Evolutionary conservation across 2,797 vertebrate genomes (phyloP), one percentile per base, ranked within the genome.

Genomic region (Sciaenops ocellatus): DNA sequence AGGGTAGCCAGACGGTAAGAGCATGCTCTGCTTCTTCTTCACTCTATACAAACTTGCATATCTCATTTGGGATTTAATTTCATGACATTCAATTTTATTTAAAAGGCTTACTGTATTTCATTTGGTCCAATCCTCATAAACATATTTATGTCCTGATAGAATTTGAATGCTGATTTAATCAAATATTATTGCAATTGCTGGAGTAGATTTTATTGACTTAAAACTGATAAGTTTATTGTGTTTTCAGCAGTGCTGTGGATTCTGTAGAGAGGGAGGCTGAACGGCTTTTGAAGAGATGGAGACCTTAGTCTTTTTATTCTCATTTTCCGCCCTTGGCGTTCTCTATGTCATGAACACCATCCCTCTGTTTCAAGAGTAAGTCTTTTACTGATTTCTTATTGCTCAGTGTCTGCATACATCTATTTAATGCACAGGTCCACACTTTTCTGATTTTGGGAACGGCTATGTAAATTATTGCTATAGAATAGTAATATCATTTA

Each of bases 351-450:
- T 97, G 93, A 97, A 95, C 85, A 85, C 83, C 10, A 72, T 86
- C 10, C 91, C 96, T 0, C 82, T 85, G 64, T 78, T 97, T 81
- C 96, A 97, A 81, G 95, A 97, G 97, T 98, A 94, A 97, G 97
- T 97, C 54, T 28, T 84, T 51, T 42, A 65, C 6, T 85, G 1
- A 63, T 79, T 78, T 76, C 1, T 46, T 64, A 66, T 78, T 15
- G 0, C 8, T 57, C 9, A 5, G 5, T 73, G 26, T 44, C 18
- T 11, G 20, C 12, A 34, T 47, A 28, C 11, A 20, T 11, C 4
- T 28, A 1, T 1, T 28, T 15, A 38, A 0, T 38, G 12, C 28
- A 3, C 4, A 42, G 17, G 10, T 44, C 6, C 3, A 38, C 2
- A 59, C 16, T n/a, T 54, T 16, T 59, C 24, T 63, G 34, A 24